Percentiles rank a stretch among this genome's conserved stretches.
Conservation (phyloP, 1,140 invertebrate species). For the Atta colombica region DNA sequence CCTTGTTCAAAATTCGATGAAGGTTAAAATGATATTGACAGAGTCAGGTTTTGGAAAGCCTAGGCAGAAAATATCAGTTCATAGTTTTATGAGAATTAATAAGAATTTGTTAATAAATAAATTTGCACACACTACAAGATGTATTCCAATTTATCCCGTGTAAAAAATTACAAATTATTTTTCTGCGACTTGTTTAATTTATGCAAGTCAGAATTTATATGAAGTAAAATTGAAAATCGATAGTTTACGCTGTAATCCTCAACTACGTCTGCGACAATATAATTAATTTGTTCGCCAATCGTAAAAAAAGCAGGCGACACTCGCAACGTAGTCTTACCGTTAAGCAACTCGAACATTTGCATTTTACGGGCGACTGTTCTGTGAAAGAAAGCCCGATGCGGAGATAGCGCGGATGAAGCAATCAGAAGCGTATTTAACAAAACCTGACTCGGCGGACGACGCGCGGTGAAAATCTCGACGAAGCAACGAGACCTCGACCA, state of each 20-base stretch:
- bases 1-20: too few species aligned
- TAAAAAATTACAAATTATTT: neutral
- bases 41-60: too few species aligned
- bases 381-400: constrained; percentile 8
- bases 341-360: constrained; percentile 39
- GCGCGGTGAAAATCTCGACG: constrained; percentile 14
- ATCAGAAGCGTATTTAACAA: constrained; percentile 34
- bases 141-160: neutral
- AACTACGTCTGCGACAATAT: neutral
- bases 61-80: too few species aligned
- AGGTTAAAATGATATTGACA: too few species aligned
- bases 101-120: neutral
- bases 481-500: constrained; percentile 68
- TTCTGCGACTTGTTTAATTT: neutral
- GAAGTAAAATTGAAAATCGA: constrained; percentile 13
- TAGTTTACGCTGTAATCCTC: neutral
- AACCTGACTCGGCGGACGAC: neutral
- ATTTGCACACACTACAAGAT: neutral
- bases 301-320: neutral
- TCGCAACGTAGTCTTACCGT: neutral
- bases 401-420: constrained; percentile 30
- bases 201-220: neutral
- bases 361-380: constrained; percentile 18
- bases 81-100: too few species aligned
- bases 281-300: constrained; percentile 10